phyloP scores from a whole-genome alignment of 2,888 invertebrate species.

The Stictocephala bisonia region DNA sequence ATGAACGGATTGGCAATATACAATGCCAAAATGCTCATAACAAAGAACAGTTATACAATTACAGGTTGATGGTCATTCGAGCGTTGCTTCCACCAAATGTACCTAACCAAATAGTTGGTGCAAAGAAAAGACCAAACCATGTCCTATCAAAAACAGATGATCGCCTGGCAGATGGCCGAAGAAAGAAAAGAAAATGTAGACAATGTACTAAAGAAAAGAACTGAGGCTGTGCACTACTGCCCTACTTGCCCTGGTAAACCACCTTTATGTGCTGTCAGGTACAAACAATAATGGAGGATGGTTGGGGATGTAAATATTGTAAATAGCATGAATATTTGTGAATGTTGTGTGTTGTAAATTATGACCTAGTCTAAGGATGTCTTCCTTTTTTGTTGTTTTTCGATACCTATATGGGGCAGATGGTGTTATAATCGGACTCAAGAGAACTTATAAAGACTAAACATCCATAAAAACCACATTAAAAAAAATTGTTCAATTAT shows the following conservation, averaged over 20 bases:
- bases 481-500: background rate
- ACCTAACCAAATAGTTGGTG: background rate
- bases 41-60: constrained; percentile 1
- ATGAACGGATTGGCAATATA: constrained; percentile 1
- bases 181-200: constrained; percentile 17
- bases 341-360: background rate
- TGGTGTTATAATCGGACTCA: background rate
- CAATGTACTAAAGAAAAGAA: constrained; percentile 26
- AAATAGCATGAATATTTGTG: background rate
- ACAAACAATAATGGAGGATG: constrained; percentile 7
- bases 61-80: constrained; percentile 5
- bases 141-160: constrained; percentile 15
- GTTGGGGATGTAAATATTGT: constrained; percentile 14
- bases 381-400: background rate
- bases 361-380: background rate
- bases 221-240: constrained; percentile 21
- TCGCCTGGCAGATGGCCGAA: constrained; percentile 23
- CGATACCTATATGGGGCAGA: no score
- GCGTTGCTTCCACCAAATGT: constrained; percentile 18
- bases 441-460: background rate
- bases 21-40: constrained; percentile 2
- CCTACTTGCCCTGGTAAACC: constrained; percentile 19
- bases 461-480: background rate
- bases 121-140: constrained; percentile 16
- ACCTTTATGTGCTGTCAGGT: background rate